Evolutionary conservation across 2,113 vertebrate genomes (phyloP).

Genomic region (Axis porcinus): DNA sequence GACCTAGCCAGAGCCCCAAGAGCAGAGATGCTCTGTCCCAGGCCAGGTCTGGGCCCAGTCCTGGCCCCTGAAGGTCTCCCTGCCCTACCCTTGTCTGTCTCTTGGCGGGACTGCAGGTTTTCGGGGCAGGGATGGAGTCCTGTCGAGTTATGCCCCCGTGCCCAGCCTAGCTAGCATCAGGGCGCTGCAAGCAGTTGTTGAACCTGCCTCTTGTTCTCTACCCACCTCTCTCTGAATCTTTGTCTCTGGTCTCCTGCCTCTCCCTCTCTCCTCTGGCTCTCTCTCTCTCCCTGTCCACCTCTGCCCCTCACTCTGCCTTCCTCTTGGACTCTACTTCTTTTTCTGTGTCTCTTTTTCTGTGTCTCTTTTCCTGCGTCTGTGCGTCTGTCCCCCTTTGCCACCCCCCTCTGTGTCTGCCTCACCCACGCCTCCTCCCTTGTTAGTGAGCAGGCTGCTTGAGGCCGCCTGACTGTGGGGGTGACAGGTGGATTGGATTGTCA

Average conservation of each 20-base stretch:
- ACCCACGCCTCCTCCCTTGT: slow-evolving; percentile 57
- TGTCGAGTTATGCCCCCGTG: fast-evolving
- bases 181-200: not conserved
- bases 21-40: not conserved
- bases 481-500: slow-evolving; percentile 74
- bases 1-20: not conserved
- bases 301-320: not conserved
- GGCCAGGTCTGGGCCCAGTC: not conserved
- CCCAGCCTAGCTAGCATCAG: not conserved
- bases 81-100: not conserved
- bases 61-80: not conserved
- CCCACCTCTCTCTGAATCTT: not conserved
- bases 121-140: not conserved
- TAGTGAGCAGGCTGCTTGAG: slow-evolving; percentile 69
- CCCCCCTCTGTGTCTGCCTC: slow-evolving; percentile 34
- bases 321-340: not conserved
- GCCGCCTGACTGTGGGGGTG: slow-evolving; percentile 73
- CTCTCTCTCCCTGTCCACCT: not conserved
- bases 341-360: not conserved
- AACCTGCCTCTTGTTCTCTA: not conserved
- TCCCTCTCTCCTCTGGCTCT: no score
- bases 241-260: not conserved
- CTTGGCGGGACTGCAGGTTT: slow-evolving; percentile 20
- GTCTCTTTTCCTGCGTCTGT: not conserved
- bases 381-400: slow-evolving; percentile 26